phyloP scores from a whole-genome alignment of 2,888 invertebrate species.

The Parnassius apollo region DNA sequence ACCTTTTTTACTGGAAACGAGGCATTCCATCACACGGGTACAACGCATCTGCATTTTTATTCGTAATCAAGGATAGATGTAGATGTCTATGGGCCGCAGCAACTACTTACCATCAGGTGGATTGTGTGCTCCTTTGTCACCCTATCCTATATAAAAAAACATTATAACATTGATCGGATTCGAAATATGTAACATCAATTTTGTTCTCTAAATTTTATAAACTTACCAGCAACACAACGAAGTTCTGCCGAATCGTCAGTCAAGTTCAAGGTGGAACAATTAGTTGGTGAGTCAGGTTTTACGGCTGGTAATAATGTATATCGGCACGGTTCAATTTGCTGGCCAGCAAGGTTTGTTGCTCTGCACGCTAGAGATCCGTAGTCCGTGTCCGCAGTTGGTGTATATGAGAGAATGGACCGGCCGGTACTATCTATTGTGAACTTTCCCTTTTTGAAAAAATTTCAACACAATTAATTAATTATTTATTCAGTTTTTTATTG shows the following conservation, averaged over 20 bases:
- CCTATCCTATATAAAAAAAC: too few relatives aligned
- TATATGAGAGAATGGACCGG: conserved; percentile 87
- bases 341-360: conserved; percentile 87
- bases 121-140: too few relatives aligned
- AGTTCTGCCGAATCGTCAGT: conserved; percentile 89
- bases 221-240: conserved; percentile 82
- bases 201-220: not conserved
- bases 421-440: conserved; percentile 79
- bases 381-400: conserved; percentile 87
- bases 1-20: too few relatives aligned
- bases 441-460: conserved; percentile 55
- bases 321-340: conserved; percentile 87
- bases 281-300: conserved; percentile 88
- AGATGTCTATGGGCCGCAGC: too few relatives aligned
- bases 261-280: conserved; percentile 88
- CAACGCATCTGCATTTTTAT: too few relatives aligned
- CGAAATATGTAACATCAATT: not conserved
- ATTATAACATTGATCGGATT: not conserved
- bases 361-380: conserved; percentile 89
- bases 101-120: too few relatives aligned
- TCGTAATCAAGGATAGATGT: too few relatives aligned
- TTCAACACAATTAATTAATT: too few relatives aligned
- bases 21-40: too few relatives aligned
- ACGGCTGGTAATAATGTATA: conserved; percentile 89
- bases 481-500: too few relatives aligned